Base-by-base conservation (phyloP, 1,140 invertebrate species). In the Elysia chlorotica region DNA sequence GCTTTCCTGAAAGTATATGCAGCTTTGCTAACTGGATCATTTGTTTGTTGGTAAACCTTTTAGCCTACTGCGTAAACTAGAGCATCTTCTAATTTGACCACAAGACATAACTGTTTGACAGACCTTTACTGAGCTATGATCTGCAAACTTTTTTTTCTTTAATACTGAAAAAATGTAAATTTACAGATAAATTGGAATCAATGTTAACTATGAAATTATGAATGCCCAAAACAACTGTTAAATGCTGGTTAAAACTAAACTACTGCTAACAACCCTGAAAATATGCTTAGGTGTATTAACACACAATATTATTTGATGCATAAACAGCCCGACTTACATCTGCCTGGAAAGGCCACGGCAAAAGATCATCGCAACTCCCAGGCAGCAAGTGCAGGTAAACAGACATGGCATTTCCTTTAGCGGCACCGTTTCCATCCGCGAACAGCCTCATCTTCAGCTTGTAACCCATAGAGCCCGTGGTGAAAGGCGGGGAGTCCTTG, bases 371-470 rank as follows among this genome's bases (percentile, higher is more conserved):
- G 70, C 79, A 79, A 10, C 78, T 61, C 6, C 85, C 83, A 61
- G 69, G 75, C 79, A 83, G 82, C 1, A 87, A 59, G 14, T 84
- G 83, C 57, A 86, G 83, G 65, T 86, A 87, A 10, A 85, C 59
- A 1, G 83, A 85, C 2, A 86, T 53, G 67, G 84, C 78, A 0
- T 83, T 78, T 0, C 78, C 77, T 67, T 87, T 84, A 0, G 83
- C 83, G 71, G 82, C 80, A 5, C 93, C 90, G 78, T 91, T 90
- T 0, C 91, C 90, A 33, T 92, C 93, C 62, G 95, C 89, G 85
- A 95, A 96, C 10, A 96, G 86, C 19, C 94, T 89, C 0, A 92
- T 90, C 84, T 93, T 95, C 83, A 96, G 92, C 86, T 93, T 93
- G 84, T 96, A 96, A 25, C 83, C 84, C 59, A 53, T 54, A n/a